Conservation (phyloP, 2,797 vertebrate species). For the Myoxocephalus aenaeus region DNA sequence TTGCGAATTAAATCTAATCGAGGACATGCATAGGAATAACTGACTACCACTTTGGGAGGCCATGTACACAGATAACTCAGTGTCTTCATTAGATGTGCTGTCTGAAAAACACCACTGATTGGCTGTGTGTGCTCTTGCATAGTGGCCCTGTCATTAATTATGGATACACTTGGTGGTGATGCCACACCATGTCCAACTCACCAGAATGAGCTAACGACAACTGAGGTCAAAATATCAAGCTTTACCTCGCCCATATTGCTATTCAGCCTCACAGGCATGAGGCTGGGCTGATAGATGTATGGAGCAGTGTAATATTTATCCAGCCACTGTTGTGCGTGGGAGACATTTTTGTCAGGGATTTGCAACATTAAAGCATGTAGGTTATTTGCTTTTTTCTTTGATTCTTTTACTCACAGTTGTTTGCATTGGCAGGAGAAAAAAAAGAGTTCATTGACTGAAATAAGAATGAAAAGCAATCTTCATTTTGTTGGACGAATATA, state of each 20-base stretch:
- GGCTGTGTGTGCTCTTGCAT: slow-evolving; percentile 72
- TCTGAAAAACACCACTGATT: slow-evolving; percentile 74
- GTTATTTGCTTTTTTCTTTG: not conserved
- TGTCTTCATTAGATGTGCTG: slow-evolving; percentile 71
- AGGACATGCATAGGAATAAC: slow-evolving; percentile 76
- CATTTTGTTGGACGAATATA: slow-evolving; percentile 25
- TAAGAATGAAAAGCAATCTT: slow-evolving; percentile 42
- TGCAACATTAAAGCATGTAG: not conserved
- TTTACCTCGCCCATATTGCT: slow-evolving; percentile 64
- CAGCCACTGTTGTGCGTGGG: slow-evolving; percentile 5
- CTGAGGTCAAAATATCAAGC: slow-evolving; percentile 71
- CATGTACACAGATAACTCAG: slow-evolving; percentile 64
- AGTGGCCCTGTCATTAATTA: slow-evolving; percentile 73
- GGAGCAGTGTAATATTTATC: slow-evolving; percentile 50
- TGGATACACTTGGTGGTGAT: slow-evolving; percentile 63
- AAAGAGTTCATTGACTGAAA: slow-evolving; percentile 33
- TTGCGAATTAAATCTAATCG: slow-evolving; percentile 72
- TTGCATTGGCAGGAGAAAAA: slow-evolving; percentile 23
- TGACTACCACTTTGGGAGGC: slow-evolving; percentile 67
- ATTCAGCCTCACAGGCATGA: slow-evolving; percentile 66
- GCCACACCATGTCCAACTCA: slow-evolving; percentile 64
- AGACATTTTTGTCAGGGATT: not conserved
- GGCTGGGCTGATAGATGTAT: slow-evolving; percentile 63
- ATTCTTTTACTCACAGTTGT: not conserved
- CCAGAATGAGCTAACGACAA: slow-evolving; percentile 71